Conservation (phyloP, 1,140 invertebrate genomes). For the Ceratitis capitata region DNA sequence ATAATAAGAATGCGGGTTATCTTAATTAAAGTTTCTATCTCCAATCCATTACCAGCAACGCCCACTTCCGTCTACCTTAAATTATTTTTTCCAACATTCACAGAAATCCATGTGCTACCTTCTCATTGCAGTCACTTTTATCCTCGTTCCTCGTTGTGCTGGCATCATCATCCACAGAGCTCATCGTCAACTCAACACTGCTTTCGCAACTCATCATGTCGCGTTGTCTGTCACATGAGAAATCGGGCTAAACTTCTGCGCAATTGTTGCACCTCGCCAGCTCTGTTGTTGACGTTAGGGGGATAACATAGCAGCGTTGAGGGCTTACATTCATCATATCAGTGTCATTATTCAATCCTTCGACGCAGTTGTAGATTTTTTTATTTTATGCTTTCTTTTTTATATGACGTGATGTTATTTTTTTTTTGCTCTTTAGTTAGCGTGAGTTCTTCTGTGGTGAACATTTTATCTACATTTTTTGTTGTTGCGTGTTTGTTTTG, state of each 20-base stretch:
- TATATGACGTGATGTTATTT: not conserved
- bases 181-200: not conserved
- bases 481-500: not conserved
- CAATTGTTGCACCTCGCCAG: not conserved
- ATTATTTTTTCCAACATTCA: not conserved
- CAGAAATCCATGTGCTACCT: not conserved
- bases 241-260: not conserved
- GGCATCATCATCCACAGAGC: not conserved
- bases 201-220: slow-evolving; percentile 9
- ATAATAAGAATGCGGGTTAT: too few species aligned
- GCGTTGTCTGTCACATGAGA: not conserved
- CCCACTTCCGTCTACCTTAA: not conserved
- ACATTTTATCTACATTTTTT: not conserved
- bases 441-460: not conserved
- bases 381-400: not conserved
- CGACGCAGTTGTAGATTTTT: slow-evolving; percentile 4
- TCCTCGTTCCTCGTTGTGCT: not conserved
- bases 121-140: slow-evolving; percentile 20
- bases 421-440: not conserved
- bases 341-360: slow-evolving; percentile 13
- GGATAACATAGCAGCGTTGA: not conserved
- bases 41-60: not conserved
- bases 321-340: not conserved
- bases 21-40: too few species aligned
- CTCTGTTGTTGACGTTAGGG: not conserved